Percentiles rank a stretch among this genome's conserved stretches.
phyloP scores from a whole-genome alignment of 2,113 vertebrate genomes.

The Leptosomus discolor region DNA sequence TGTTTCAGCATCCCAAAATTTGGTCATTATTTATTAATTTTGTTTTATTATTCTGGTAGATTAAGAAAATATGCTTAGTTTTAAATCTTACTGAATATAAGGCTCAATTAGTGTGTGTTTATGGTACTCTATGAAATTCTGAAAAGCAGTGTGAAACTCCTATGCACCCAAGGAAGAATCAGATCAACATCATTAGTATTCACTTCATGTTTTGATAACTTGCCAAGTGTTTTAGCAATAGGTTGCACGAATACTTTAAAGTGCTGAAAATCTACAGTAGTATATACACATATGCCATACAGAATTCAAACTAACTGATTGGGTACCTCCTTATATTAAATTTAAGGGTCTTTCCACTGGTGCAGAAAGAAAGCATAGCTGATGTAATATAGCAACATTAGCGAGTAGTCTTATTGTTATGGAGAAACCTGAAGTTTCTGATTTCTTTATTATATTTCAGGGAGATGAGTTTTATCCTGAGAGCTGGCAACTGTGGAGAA shows the following conservation, averaged over 20 bases:
- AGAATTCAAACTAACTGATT: constrained; percentile 31
- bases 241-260: constrained; percentile 44
- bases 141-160: constrained; percentile 42
- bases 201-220: constrained; percentile 52
- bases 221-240: constrained; percentile 50
- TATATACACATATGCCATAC: neutral
- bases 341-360: constrained; percentile 33
- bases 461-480: constrained; percentile 32
- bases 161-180: constrained; percentile 19
- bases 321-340: neutral
- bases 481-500: neutral
- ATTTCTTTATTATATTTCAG: constrained; percentile 9
- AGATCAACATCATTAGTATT: constrained; percentile 64
- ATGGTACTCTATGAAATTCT: constrained; percentile 21
- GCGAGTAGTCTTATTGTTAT: neutral
- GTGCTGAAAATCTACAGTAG: neutral
- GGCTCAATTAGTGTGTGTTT: constrained; percentile 25
- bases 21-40: neutral
- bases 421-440: constrained; percentile 12
- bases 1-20: neutral
- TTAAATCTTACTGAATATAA: constrained; percentile 22
- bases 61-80: constrained; percentile 26
- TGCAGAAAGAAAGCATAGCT: constrained; percentile 9
- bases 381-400: neutral
- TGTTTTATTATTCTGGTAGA: neutral